These are phyloP conservation scores for Drosophila bifasciata DNA, from an alignment of 1,140 invertebrate genomes.

Conservation along the genomic window DNA sequence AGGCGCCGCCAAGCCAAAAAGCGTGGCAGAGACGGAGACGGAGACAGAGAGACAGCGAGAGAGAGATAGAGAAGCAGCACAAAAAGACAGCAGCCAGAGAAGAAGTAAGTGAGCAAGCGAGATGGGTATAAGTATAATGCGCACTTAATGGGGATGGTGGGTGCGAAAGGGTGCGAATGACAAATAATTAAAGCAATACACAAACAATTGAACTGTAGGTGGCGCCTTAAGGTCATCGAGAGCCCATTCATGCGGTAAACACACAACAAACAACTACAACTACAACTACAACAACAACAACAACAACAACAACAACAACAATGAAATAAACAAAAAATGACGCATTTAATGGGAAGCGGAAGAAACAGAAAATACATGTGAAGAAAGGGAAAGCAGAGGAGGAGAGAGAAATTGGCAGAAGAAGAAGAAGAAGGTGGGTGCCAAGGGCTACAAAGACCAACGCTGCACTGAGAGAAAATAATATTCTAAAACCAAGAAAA, in stretches of 20 bases:
- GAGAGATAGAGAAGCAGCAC: not conserved
- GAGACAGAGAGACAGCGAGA: not conserved
- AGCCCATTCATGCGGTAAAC: conserved; percentile 11
- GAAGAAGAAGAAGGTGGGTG: too few relatives aligned
- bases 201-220: conserved; percentile 75
- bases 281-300: conserved; percentile 39
- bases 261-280: conserved; percentile 32
- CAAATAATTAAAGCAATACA: conserved; percentile 78
- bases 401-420: conserved; percentile 7
- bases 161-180: conserved; percentile 43
- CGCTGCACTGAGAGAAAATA: too few relatives aligned
- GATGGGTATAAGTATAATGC: too few relatives aligned
- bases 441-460: conserved; percentile 17
- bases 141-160: too few relatives aligned
- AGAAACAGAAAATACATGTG: too few relatives aligned
- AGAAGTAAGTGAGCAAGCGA: conserved; percentile 12
- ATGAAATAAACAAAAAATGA: too few relatives aligned
- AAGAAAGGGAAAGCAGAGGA: too few relatives aligned
- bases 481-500: too few relatives aligned
- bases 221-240: conserved; percentile 59
- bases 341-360: too few relatives aligned
- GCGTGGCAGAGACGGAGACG: conserved; percentile 2
- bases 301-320: conserved; percentile 21
- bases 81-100: not conserved
- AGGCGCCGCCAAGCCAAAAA: conserved; percentile 11